Conservation (phyloP, 2,888 invertebrate species). For the Acanthosepion esculentum region DNA sequence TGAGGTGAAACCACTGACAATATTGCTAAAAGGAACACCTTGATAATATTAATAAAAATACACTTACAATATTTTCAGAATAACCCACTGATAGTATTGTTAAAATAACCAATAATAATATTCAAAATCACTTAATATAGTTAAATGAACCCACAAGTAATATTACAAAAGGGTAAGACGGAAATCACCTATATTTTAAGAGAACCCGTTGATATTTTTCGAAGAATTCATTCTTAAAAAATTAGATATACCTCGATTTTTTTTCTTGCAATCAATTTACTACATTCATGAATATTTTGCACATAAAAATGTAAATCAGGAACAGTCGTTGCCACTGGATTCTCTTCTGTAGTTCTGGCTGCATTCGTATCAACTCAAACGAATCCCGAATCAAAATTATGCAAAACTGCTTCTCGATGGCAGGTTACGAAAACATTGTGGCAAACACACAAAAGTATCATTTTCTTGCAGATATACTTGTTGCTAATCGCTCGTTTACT, state of each 20-base stretch:
- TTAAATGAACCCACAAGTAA: no score
- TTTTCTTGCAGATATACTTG: not conserved
- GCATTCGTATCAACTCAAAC: not conserved
- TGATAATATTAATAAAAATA: no score
- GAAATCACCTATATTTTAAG: no score
- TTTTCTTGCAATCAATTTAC: not conserved
- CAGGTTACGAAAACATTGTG: not conserved
- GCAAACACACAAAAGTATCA: not conserved
- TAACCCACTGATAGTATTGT: no score
- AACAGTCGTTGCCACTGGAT: not conserved
- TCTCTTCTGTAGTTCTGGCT: not conserved
- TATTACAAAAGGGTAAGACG: no score
- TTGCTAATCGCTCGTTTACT: not conserved
- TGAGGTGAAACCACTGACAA: no score
- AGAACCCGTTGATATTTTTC: no score
- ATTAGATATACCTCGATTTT: not conserved
- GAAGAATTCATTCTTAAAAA: no score
- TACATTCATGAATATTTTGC: not conserved
- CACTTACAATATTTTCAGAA: no score
- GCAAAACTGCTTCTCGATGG: not conserved
- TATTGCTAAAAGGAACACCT: no score
- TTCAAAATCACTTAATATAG: no score
- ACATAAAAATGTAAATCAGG: not conserved
- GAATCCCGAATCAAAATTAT: not conserved
- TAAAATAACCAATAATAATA: no score